Evolutionary conservation across 2,797 vertebrate genomes (phyloP), one percentile per base, ranked within the genome.

Genomic region (Leptatherina wallacei): DNA sequence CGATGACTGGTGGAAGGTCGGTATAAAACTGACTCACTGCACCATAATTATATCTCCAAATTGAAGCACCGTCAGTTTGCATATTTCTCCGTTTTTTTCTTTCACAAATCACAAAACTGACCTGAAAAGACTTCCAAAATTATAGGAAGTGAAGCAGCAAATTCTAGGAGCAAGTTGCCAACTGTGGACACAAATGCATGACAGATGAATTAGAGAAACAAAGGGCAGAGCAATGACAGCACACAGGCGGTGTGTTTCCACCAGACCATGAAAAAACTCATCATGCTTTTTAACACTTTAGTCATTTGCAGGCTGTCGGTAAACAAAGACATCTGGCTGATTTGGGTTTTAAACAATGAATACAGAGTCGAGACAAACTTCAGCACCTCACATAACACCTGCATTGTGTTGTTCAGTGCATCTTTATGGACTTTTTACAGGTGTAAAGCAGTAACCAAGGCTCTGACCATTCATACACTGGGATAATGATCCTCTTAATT

Each of bases 1-100:
- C 71, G 97, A 98, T 69, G 97, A 98, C 84, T 99, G 98, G 98
- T 99, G 98, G 98, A 99, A 98, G 95, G 98, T 98, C 72, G 38
- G 87, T 64, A 33, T 47, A 1, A 72, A 64, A 65, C n/a, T 52
- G 62, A 9, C 13, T 24, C 3, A 2, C 55, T 57, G 22, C 40
- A 44, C 3, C 3, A 22, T 9, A 38, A 29, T 49, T 47, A 49
- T 33, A 5, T 18, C 33, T 51, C 2, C 11, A 56, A 54, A 2
- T 4, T 29, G 42, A 1, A 29, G 6, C 33, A 1, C 12, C 29
- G 10, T 4, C 9, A 40, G 16, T 60, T 71, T 61, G 7, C 18
- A 6, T 30, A 20, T 11, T 12, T 36, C 8, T 27, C 1, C 18
- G 8, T n/a, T n/a, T n/a, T n/a, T 40, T 27, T 73, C 47, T 71